Base-by-base conservation (phyloP, 2,797 vertebrate genomes). In the Diplodus sargus region DNA sequence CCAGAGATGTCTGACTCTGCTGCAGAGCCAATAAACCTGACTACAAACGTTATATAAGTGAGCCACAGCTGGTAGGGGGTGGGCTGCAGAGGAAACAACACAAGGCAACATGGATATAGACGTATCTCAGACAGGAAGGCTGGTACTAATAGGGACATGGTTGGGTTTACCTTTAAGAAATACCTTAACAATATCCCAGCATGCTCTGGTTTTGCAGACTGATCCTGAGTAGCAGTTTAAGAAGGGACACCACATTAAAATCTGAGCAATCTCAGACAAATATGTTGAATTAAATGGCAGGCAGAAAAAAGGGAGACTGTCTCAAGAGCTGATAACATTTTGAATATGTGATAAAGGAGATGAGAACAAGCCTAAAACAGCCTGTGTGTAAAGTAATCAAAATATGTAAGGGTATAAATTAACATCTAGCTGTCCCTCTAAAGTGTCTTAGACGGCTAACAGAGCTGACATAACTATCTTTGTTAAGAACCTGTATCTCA, bases 21-120 rank as follows among this genome's bases (percentile, higher is more conserved):
- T 76, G 82, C 78, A 85, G 73, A 78, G 68, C 43, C 80, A 76
- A 76, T 79, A 84, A 85, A 84, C 71, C 45, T 4, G 1, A 72
- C 66, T 63, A 52, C 57, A 65, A 78, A 69, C 6, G 48, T 77
- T 88, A 77, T 64, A 58, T 49, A 68, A 83, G 80, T 54, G 67
- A 76, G 83, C 53, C 82, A 79, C 88, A 74, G 81, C 78, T 85
- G 78, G 66, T 61, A 54, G 45, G 70, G 47, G 72, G 61, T 7
- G 59, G 22, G 49, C 74, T 70, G 76, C 75, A 76, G 75, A 58
- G 64, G 64, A 71, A 71, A 61, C 53, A 68, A 74, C 54, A 49
- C 72, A 30, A 48, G 6, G 45, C 23, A 66, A 51, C 63, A 58
- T 18, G 34, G 22, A 72, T 45, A 74, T 61, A 66, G n/a, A 68